These are phyloP conservation scores for Omphaloscelis lunosa DNA, from an alignment of 2,888 invertebrate genomes.

Conservation along the genomic window DNA sequence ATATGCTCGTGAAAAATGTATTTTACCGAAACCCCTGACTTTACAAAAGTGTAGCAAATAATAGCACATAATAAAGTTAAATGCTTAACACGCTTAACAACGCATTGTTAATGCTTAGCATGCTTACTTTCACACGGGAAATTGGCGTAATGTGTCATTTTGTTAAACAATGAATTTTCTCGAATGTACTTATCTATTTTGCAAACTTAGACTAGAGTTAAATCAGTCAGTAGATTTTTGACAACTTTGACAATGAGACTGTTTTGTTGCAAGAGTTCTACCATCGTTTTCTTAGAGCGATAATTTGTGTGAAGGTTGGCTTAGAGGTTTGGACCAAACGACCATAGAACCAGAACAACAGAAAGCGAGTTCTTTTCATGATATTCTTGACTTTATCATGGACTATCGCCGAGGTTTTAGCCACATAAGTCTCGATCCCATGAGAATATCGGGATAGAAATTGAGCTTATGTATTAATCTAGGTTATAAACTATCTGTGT, in stretches of 20 bases:
- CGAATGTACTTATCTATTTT: background rate
- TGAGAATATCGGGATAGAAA: no score
- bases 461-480: no score
- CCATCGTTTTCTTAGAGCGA: background rate
- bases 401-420: no score
- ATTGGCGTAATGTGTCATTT: background rate
- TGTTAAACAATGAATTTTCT: background rate
- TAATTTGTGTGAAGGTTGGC: background rate
- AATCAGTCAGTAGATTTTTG: background rate
- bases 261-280: background rate
- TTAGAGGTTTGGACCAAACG: background rate
- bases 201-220: background rate
- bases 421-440: no score
- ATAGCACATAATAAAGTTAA: no score
- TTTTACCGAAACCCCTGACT: background rate
- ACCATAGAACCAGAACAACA: background rate
- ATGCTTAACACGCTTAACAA: no score
- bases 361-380: background rate
- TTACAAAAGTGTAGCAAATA: no score
- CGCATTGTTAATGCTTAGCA: no score
- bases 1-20: background rate
- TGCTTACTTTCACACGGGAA: background rate
- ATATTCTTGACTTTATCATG: background rate
- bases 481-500: no score
- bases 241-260: background rate